Evolutionary conservation across 2,888 invertebrate genomes (phyloP).

Genomic region (Caenorhabditis sp.): DNA sequence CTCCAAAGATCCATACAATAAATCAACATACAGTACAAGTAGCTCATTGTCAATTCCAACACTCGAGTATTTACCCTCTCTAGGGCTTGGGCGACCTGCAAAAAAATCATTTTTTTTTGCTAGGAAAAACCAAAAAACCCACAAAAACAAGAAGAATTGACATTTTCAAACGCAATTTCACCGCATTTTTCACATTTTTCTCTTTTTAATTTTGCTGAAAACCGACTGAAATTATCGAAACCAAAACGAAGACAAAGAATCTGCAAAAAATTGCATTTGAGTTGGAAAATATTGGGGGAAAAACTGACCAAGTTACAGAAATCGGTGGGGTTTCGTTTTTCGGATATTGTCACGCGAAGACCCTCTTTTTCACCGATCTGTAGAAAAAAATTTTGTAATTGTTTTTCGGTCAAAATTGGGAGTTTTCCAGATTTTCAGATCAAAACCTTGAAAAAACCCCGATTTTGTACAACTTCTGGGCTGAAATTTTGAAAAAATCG

Average conservation of each 20-base stretch:
- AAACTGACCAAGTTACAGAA: conserved; percentile 16
- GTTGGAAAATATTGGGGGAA: background rate
- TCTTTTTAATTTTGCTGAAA: background rate
- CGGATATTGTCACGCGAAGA: conserved; percentile 27
- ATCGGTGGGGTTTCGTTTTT: conserved; percentile 16
- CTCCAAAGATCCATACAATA: conserved; percentile 33
- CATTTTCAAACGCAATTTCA: conserved; percentile 9
- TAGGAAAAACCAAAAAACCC: background rate
- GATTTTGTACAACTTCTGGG: no score
- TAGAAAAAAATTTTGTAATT: background rate
- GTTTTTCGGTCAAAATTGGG: no score
- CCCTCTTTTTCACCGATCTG: conserved; percentile 30
- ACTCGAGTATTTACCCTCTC: conserved; percentile 12
- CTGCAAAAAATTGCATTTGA: no score
- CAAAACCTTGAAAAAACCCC: background rate
- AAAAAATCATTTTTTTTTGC: background rate
- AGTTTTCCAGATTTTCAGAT: no score
- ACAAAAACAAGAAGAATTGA: conserved; percentile 24
- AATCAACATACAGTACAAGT: conserved; percentile 24
- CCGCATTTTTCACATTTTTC: conserved; percentile 8
- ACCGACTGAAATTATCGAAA: conserved; percentile 6
- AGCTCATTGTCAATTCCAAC: conserved; percentile 9
- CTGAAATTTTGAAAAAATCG: no score
- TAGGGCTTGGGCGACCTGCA: conserved; percentile 19
- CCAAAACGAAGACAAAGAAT: conserved; percentile 24